These are phyloP conservation scores for Agriopis leucophaearia DNA, from an alignment of 2,888 invertebrate species.

Conservation along the genomic window DNA sequence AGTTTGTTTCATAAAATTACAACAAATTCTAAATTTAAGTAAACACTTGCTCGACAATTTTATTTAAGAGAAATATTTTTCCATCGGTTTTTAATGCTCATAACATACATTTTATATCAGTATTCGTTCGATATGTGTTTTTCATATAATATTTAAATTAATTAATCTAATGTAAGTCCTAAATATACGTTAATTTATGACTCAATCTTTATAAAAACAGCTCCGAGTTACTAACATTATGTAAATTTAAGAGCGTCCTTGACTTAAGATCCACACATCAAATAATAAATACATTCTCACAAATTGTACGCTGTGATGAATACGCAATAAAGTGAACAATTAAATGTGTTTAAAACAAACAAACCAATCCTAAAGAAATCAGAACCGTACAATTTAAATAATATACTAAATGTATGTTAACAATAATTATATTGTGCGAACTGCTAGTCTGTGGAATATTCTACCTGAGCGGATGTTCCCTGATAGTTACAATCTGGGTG, in stretches of 20 bases:
- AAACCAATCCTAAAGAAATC: slow-evolving; percentile 29
- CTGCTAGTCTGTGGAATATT: no score
- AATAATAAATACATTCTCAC: slow-evolving; percentile 24
- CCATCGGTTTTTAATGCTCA: slow-evolving; percentile 2
- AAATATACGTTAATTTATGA: slow-evolving; percentile 24
- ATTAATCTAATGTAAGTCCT: slow-evolving; percentile 13
- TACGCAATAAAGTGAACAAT: slow-evolving; percentile 31
- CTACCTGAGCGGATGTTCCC: no score
- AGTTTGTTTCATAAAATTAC: no score
- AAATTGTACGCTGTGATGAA: slow-evolving; percentile 20
- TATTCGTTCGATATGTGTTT: slow-evolving; percentile 8
- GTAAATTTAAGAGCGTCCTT: slow-evolving; percentile 21
- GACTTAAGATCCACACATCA: slow-evolving; percentile 15
- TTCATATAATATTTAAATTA: slow-evolving; percentile 19
- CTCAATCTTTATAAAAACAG: slow-evolving; percentile 12
- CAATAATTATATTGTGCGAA: no score
- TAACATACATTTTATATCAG: slow-evolving; percentile 9
- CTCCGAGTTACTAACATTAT: slow-evolving; percentile 13
- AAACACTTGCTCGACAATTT: no score
- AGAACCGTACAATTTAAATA: slow-evolving; percentile 45
- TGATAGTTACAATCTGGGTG: no score
- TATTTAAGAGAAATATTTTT: no score
- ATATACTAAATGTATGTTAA: no score
- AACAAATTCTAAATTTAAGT: no score
- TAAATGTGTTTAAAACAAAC: slow-evolving; percentile 37